Evolutionary conservation across 2,888 invertebrate genomes (phyloP).

Genomic region (Tetranychus piercei): DNA sequence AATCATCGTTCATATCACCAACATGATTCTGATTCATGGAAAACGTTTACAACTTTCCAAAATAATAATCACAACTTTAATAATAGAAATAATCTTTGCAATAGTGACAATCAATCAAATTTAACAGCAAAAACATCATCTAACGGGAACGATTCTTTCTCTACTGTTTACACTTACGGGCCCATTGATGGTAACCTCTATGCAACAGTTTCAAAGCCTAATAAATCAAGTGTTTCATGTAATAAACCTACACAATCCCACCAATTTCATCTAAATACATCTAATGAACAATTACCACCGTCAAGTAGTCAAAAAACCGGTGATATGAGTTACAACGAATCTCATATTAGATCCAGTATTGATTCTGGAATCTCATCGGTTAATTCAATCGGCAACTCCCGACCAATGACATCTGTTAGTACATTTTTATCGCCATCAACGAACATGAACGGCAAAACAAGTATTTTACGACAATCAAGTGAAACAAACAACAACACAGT

Average conservation of each 20-base stretch:
- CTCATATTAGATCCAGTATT: conserved; percentile 46
- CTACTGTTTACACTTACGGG: conserved; percentile 48
- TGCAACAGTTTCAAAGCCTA: conserved; percentile 42
- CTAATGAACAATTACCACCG: conserved; percentile 23
- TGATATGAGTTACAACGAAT: conserved; percentile 5
- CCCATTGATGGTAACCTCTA: conserved; percentile 77
- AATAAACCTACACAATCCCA: neutral
- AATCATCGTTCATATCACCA: neutral
- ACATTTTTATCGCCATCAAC: neutral
- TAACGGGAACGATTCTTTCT: neutral
- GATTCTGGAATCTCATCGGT: conserved; percentile 67
- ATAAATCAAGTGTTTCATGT: conserved; percentile 22
- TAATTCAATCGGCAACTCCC: neutral
- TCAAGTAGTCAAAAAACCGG: conserved; percentile 30
- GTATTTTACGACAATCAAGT: neutral
- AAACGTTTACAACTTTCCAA: neutral
- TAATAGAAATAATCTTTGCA: neutral
- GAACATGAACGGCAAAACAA: neutral
- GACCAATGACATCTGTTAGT: neutral
- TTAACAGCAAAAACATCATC: neutral
- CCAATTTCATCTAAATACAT: conserved; percentile 17
- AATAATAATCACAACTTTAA: neutral
- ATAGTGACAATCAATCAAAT: neutral
- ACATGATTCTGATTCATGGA: neutral
- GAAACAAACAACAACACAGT: neutral